Percentiles rank a stretch among this genome's conserved stretches.
Conservation (phyloP, 2,113 vertebrate species). For the Tauraco erythrolophus region DNA sequence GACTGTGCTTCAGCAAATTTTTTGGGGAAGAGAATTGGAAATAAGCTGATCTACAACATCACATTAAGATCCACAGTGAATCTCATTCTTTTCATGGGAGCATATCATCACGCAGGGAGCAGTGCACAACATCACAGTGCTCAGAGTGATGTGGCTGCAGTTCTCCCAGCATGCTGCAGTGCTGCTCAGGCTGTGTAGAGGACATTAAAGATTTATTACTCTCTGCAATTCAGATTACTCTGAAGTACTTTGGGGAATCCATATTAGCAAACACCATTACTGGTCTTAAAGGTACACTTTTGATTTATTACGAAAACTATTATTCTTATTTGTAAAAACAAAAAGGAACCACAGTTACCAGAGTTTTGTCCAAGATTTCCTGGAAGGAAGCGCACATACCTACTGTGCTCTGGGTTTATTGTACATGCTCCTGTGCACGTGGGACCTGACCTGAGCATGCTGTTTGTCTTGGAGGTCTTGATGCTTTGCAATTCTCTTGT, state of each 20-base stretch:
- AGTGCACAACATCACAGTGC: not conserved
- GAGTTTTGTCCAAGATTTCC: not conserved
- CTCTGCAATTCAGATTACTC: not conserved
- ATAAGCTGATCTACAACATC: not conserved
- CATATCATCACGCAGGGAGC: not conserved
- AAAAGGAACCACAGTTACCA: accelerated
- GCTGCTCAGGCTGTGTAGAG: not conserved
- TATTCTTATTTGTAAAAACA: not conserved
- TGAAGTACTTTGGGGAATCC: not conserved
- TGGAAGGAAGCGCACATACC: not conserved
- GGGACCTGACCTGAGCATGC: not conserved
- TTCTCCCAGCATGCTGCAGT: accelerated
- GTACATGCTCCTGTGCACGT: accelerated
- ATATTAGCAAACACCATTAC: not conserved
- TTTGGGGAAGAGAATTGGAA: not conserved
- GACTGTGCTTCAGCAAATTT: not conserved
- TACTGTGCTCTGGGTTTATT: not conserved
- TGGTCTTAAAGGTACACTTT: not conserved
- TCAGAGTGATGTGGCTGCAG: not conserved
- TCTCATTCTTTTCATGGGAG: not conserved
- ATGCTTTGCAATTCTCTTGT: not conserved
- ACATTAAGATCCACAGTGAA: not conserved
- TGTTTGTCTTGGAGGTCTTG: not conserved
- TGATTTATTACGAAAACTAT: not conserved
- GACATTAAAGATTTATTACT: not conserved